Evolutionary conservation across 2,113 vertebrate species (phyloP), one percentile per base, ranked within the genome.

Genomic region (Phasianus colchicus): DNA sequence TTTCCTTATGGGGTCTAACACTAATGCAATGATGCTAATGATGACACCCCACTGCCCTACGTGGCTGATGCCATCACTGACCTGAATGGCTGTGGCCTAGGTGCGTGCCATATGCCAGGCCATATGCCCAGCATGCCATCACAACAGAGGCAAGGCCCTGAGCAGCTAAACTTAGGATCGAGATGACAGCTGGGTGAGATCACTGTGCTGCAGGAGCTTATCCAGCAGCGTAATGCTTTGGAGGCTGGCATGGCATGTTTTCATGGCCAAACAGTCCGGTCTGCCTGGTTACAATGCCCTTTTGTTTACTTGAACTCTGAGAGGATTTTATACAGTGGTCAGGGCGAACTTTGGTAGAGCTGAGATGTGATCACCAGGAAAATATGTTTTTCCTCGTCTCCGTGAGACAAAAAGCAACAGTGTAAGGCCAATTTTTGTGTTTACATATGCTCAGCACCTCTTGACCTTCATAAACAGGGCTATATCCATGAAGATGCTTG

Each of bases 61-160:
- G 17, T 60, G 76, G 60, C 61, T 19, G 36, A 67, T 80, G 64
- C 69, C 57, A 60, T 9, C 6, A 3, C 65, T 34, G 61, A 75
- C 38, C 57, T 20, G 0, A 4, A 25, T 57, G 76, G 64, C 65
- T 21, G 36, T 16, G 54, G 78, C 40, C 0, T 1, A 57, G 30
- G 43, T 0, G 0, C 0, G 0, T 74, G 80, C 42, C 78, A n/a
- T n/a, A n/a, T n/a, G 65, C 3, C 5, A 64, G 47, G n/a, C 6
- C 1, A 55, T 15, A 0, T 60, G 60, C 92, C 83, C 55, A 6
- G 83, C 3, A 0, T 92, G 65, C 79, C 80, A 43, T 25, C 3
- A 1, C 4, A 0, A 0, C 45, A 70, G 34, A 69, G 42, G 45
- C 52, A 29, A 8, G 34, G 47, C 76, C 88, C 69, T 34, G 1